Base-by-base conservation (phyloP, 2,113 vertebrate genomes). In the Hippoglossus stenolepis region DNA sequence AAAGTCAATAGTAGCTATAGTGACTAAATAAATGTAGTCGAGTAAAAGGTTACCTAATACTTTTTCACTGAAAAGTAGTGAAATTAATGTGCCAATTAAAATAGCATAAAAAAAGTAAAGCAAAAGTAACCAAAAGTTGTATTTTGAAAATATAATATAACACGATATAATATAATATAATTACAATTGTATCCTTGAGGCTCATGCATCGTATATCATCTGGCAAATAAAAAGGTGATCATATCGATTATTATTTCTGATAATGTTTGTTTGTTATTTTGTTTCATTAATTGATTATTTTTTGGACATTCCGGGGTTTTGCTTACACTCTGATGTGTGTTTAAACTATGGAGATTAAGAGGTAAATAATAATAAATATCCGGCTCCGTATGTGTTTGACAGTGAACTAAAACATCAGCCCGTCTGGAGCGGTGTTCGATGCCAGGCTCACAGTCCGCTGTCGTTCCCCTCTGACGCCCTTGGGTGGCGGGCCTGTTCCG, bases 401-500 rank as follows among this genome's bases (percentile, higher is more conserved):
- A 40, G 14, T 2, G 60, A 59, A 31, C 2, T 2, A 17, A 65
- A 47, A 2, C 3, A 15, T 26, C 23, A 58, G 26, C 4, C 14
- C 12, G 2, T 40, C 38, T 43, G 53, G 53, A n/a, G 64, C 40
- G 7, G 43, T 6, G 38, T 62, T 17, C 47, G 21, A 54, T 18
- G 3, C 13, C 8, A 17, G 28, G 6, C 2, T n/a, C 66, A 4
- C 26, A 18, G 49, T 28, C 67, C 56, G 63, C 9, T 90, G 87
- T 45, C 72, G 67, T 90, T 77, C 70, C 75, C 87, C 5, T 35
- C 31, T 67, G 85, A 78, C 79, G 60, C 86, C 87, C 79, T 58
- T 90, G 86, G 89, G 90, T 87, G 89, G 86, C 90, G 65, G 80
- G 77, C 56, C 84, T 64, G 79, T 65, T 86, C 82, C 78, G 64